phyloP scores from a whole-genome alignment of 1,140 invertebrate genomes.

The fruit fly (Drosophila melanogaster) region Release_6_plus_ISO1_MT NT_037436.4:27413001-27413500 shows the following conservation, averaged over 20 bases:
- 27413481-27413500: too few relatives aligned
- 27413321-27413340: background rate
- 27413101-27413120: background rate
- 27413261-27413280: background rate
- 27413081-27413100: background rate
- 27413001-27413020: too few relatives aligned
- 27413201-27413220: background rate
- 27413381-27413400: background rate
- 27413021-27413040: too few relatives aligned
- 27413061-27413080: too few relatives aligned
- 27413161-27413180: background rate
- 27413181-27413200: background rate
- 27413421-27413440: background rate
- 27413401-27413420: constrained; percentile 5
- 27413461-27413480: background rate
- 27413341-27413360: constrained; percentile 4
- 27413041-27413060: too few relatives aligned
- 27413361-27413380: background rate
- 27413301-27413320: background rate
- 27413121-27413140: background rate
- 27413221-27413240: background rate
- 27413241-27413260: background rate
- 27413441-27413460: background rate
- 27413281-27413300: background rate
- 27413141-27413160: constrained; percentile 1